phyloP scores from a whole-genome alignment of 2,113 vertebrate genomes.

The Arenaria interpres region DNA sequence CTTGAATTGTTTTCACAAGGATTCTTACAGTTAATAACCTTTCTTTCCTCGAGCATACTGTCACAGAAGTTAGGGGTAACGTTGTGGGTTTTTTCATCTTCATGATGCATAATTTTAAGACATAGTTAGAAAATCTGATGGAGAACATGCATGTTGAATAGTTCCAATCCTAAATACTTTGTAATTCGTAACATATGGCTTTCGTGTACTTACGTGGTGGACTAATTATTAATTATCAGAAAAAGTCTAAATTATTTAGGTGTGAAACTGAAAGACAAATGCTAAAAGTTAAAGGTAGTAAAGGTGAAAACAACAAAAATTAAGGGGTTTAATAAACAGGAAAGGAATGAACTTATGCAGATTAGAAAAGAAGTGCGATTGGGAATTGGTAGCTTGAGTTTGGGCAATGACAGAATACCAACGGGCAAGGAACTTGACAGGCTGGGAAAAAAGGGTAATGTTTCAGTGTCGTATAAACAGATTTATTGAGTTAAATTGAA shows the following conservation, averaged over 20 bases:
- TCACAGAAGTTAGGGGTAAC: neutral
- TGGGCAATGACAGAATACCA: neutral
- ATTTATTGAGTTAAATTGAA: neutral
- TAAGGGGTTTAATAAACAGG: neutral
- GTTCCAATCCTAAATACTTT: neutral
- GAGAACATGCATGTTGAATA: neutral
- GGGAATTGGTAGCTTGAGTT: neutral
- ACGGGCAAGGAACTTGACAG: neutral
- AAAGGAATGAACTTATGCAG: neutral
- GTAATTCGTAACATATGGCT: neutral
- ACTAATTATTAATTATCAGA: neutral
- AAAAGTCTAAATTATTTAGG: neutral
- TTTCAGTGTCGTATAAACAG: neutral
- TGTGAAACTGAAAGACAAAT: neutral
- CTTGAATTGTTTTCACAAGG: neutral
- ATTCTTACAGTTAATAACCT: neutral
- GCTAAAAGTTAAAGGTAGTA: neutral
- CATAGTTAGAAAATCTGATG: neutral
- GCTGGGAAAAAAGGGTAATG: neutral
- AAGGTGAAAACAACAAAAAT: neutral
- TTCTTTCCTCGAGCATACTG: neutral
- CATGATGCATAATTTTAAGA: neutral
- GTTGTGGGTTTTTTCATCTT: neutral
- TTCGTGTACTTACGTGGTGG: neutral
- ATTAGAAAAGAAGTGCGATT: neutral